These are phyloP conservation scores for Pseudochirops cupreus DNA, from an alignment of 2,797 vertebrate genomes.

Conservation along the genomic window DNA sequence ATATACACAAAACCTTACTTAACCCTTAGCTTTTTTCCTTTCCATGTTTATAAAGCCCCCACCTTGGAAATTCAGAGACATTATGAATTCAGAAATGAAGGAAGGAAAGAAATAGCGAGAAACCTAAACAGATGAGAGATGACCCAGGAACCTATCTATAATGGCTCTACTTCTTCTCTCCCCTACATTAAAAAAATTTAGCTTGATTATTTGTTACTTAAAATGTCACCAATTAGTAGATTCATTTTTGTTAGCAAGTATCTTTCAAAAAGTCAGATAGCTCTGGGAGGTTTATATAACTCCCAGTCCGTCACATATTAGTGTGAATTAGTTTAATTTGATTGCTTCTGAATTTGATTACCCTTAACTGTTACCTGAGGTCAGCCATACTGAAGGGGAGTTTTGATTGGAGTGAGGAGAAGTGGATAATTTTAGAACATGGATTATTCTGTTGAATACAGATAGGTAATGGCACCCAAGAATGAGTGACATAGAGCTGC, in stretches of 20 bases:
- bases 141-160: not conserved
- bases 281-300: not conserved
- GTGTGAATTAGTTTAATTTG: not conserved
- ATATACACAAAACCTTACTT: not conserved
- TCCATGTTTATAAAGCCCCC: not conserved
- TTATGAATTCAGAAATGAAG: not conserved
- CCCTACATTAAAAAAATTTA: not conserved
- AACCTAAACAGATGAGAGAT: not conserved
- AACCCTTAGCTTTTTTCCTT: not conserved
- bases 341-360: not conserved
- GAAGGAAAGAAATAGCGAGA: not conserved
- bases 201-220: not conserved
- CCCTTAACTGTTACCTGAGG: not conserved
- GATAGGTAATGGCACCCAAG: not conserved
- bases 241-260: not conserved
- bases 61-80: not conserved
- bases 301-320: not conserved
- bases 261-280: not conserved
- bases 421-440: not conserved
- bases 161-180: not conserved
- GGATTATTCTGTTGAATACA: not conserved
- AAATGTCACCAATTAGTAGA: not conserved
- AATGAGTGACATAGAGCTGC: not conserved
- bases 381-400: not conserved
- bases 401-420: not conserved